phyloP scores from a whole-genome alignment of 2,888 invertebrate species.

The Ophion ellenae region DNA sequence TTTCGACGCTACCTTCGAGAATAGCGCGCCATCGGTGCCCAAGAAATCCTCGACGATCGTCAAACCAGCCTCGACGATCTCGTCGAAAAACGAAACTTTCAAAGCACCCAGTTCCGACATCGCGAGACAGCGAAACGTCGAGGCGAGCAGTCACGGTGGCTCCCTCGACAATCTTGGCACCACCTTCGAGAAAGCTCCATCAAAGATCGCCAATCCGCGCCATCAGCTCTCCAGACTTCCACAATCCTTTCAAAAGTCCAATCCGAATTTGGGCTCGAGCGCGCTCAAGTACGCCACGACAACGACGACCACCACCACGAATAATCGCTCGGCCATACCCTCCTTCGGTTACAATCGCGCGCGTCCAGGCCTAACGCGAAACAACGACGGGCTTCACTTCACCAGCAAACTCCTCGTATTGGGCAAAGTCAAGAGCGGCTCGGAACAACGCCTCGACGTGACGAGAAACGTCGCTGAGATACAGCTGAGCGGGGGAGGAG shows the following conservation, averaged over 20 bases:
- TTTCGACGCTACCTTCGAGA: too few relatives aligned
- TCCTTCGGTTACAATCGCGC: conserved; percentile 74
- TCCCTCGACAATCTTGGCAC: conserved; percentile 66
- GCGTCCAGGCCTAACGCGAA: conserved; percentile 75
- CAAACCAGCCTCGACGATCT: conserved; percentile 25
- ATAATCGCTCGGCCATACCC: conserved; percentile 60
- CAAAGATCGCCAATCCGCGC: conserved; percentile 68
- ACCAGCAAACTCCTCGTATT: conserved; percentile 71
- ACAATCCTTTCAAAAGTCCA: conserved; percentile 80
- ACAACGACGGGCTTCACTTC: conserved; percentile 68
- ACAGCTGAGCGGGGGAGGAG: conserved; percentile 71
- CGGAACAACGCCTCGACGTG: conserved; percentile 77
- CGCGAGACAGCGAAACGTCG: background rate
- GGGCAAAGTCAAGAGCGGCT: conserved; percentile 77
- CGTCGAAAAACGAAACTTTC: conserved; percentile 30
- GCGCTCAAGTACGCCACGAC: conserved; percentile 68
- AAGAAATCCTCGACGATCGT: conserved; percentile 15
- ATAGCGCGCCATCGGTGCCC: background rate
- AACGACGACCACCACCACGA: background rate
- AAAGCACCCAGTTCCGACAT: conserved; percentile 22
- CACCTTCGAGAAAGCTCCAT: conserved; percentile 68
- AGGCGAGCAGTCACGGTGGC: conserved; percentile 43
- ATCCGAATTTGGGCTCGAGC: conserved; percentile 80
- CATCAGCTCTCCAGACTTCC: conserved; percentile 76
- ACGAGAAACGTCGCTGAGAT: conserved; percentile 72